Base-by-base conservation (phyloP, 2,113 vertebrate species). In the Trogon melanurus region DNA sequence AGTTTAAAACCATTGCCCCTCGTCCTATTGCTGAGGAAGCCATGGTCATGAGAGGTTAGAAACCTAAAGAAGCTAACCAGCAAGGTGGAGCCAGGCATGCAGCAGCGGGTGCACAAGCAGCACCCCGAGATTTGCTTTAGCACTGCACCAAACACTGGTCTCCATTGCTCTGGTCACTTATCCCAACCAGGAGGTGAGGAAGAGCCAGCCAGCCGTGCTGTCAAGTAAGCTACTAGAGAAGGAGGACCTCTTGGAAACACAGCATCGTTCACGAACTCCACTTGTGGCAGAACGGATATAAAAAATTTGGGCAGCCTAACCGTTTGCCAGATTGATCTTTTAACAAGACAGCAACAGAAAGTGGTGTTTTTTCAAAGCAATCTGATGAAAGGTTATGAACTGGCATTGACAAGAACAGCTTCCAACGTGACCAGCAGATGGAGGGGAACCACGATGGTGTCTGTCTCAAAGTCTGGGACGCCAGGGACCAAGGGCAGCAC, bases 261-360 rank as follows among this genome's bases (percentile, higher is more conserved):
- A 27, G 48, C 51, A 81, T 20, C 3, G 0, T 47, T 48, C 36
- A 16, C 0, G 4, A 51, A 54, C 32, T 66, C 25, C 1, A 1
- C 13, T 16, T 58, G 23, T 14, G 34, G 6, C 13, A 22, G 27
- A 93, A 64, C 0, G 2, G 41, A 20, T 50, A 26, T 19, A 45
- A 76, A 72, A 61, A 32, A 4, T 1, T 41, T 41, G 41, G 22
- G 66, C 44, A 51, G 54, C 36, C 60, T 51, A 61, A 34, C 32
- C 11, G 3, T 6, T 57, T 41, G 34, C 14, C 9, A 9, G 53
- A 57, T 5, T 7, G 3, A 44, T 44, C 66, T 79, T 79, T 65
- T 50, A 36, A 86, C 44, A 16, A 34, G 45, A 23, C 79, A 76
- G 79, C 60, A 80, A 45, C 32, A n/a, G 61, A 79, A 71, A 94